These are phyloP conservation scores for Orestias chungarensis DNA, from an alignment of 2,797 vertebrate species.

Conservation along the genomic window DNA sequence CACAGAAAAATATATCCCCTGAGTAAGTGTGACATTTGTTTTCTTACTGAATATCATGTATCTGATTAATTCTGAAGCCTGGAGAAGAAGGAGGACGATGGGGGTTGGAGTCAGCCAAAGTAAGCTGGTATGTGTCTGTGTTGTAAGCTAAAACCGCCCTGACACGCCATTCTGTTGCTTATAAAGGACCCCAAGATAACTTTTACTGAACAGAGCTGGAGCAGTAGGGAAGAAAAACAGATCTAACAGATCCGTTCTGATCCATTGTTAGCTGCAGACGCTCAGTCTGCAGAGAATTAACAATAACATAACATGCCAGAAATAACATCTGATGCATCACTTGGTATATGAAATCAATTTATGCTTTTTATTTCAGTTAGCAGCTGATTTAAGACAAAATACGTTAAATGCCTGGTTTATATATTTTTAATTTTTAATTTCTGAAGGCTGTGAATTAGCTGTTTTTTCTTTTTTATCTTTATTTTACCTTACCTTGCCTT, in stretches of 20 bases:
- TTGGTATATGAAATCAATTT: neutral
- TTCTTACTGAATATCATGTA: conserved; percentile 60
- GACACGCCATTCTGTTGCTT: conserved; percentile 39
- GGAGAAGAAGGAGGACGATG: conserved; percentile 1
- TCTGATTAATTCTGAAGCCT: conserved; percentile 57
- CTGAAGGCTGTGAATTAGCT: too few species aligned
- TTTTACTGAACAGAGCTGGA: conserved; percentile 34
- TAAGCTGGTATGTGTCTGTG: conserved; percentile 64
- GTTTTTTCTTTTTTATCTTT: too few species aligned
- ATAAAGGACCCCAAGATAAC: conserved; percentile 42
- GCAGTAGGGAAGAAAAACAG: conserved; percentile 37
- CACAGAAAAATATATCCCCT: conserved; percentile 57
- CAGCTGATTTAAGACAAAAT: neutral
- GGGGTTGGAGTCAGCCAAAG: conserved; percentile 43
- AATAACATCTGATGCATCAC: neutral
- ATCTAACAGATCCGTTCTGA: conserved; percentile 16
- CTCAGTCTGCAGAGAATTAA: conserved; percentile 2
- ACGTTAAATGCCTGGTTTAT: neutral
- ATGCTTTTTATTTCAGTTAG: neutral
- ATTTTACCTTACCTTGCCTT: too few species aligned
- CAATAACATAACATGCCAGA: neutral
- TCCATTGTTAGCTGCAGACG: neutral
- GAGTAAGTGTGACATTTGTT: conserved; percentile 44
- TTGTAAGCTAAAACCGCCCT: conserved; percentile 57
- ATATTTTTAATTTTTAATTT: neutral